Percentiles rank a stretch among this genome's conserved stretches.
phyloP scores from a whole-genome alignment of 1,140 invertebrate species.

The Bemisia tabaci region DNA sequence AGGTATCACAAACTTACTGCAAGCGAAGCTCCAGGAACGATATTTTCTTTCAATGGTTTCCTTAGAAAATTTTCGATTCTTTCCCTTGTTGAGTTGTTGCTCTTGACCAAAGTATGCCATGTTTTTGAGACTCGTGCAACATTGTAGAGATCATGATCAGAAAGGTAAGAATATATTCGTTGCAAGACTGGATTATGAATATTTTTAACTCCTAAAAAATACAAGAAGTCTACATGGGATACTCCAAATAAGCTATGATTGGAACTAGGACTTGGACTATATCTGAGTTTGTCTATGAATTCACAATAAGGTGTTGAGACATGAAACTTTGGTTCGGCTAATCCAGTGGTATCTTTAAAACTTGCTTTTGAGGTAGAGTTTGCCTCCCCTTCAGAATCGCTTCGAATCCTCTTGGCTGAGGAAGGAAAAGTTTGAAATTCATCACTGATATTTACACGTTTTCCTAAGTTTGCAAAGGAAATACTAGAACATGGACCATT shows the following conservation, averaged over 20 bases:
- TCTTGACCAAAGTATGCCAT: constrained; percentile 19
- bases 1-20: too few species aligned
- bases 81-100: constrained; percentile 12
- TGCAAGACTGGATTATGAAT: constrained; percentile 13
- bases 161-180: constrained; percentile 21
- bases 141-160: constrained; percentile 21
- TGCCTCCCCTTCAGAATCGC: not conserved
- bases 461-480: not conserved
- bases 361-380: not conserved
- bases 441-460: not conserved
- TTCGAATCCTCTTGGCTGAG: not conserved
- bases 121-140: constrained; percentile 22
- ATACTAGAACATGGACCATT: not conserved
- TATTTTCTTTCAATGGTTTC: not conserved
- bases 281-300: not conserved
- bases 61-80: constrained; percentile 16
- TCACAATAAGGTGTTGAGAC: not conserved
- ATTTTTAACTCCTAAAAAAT: constrained; percentile 17
- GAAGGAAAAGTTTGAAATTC: too few species aligned
- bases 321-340: not conserved
- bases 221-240: constrained; percentile 21
- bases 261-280: not conserved
- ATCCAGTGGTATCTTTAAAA: not conserved
- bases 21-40: not conserved
- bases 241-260: constrained; percentile 9